Base-by-base conservation (phyloP, 1,140 invertebrate species). In the Drosophila nikananu region DNA sequence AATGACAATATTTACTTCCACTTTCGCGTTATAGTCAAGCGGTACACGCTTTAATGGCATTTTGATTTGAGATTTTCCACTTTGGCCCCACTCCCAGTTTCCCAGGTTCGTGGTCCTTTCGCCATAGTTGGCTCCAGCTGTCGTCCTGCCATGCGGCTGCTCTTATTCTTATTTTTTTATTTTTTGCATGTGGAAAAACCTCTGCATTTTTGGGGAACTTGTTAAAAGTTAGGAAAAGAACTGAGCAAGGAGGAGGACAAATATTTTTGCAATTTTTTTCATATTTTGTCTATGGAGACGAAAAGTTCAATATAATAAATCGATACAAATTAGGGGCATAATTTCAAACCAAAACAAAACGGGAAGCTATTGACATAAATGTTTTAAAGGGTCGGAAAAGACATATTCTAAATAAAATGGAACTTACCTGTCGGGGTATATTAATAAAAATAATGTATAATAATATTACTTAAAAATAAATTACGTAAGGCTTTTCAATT, bases 1-100 rank as follows among this genome's bases (percentile, higher is more conserved):
- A 92, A 92, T 92, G 91, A 92, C 86, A 91, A 91, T 91, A 91
- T 91, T 91, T 91, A 91, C 81, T 91, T 91, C 90, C 80, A 89
- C 86, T 90, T 84, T 67, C 66, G 66, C 84, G 70, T 73, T 73
- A 73, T 73, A 73, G 67, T 73, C 86, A 79, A 90, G 72, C 86
- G 84, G 73, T 78, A 78, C 86, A 83, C 83, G 86, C 86, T 90
- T 90, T 90, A 90, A 90, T 90, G 86, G 82, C 86, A 86, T 90
- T 90, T 90, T 90, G 86, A 90, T 90, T 90, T 86, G 79, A 84
- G 84, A 77, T 77, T 77, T 77, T 77, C 75, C 64, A 77, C 75
- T 77, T 77, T 73, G 67, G 63, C 39, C 63, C 19, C 2, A 21
- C 23, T 8, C 25, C 37, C 37, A 39, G 37, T 17, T 3, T 41